Percentiles rank a stretch among this genome's conserved stretches.
phyloP scores from a whole-genome alignment of 2,113 vertebrate species.

The Lycocorax pyrrhopterus region DNA sequence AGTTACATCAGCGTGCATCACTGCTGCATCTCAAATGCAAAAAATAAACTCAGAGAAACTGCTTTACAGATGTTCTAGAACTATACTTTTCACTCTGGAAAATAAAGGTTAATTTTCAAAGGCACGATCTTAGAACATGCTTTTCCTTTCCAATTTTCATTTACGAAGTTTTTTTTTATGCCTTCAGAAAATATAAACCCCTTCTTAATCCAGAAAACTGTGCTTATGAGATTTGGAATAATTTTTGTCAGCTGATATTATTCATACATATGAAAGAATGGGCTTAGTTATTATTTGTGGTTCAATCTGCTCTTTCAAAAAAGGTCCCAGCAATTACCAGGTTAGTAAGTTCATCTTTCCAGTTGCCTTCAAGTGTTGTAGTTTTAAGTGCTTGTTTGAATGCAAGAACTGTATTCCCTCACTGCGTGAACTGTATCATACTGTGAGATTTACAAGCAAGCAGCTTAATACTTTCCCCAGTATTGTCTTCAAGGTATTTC shows the following conservation, averaged over 20 bases:
- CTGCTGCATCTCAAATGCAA: background rate
- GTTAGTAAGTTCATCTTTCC: conserved; percentile 34
- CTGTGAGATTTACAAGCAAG: conserved; percentile 56
- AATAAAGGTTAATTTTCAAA: background rate
- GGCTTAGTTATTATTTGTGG: background rate
- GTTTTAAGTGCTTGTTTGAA: conserved; percentile 38
- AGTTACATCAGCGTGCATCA: background rate
- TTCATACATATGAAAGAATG: background rate
- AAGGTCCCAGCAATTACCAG: background rate
- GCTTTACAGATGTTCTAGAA: background rate
- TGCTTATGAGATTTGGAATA: background rate
- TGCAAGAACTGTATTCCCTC: conserved; percentile 20
- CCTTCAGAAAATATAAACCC: background rate
- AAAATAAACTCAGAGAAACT: background rate
- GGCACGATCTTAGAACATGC: background rate
- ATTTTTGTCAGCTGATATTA: background rate
- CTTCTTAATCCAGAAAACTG: background rate
- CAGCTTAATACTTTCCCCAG: conserved; percentile 10
- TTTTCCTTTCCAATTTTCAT: background rate
- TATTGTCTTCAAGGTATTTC: conserved; percentile 40
- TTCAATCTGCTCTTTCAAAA: background rate
- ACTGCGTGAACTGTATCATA: conserved; percentile 17
- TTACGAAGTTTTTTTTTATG: background rate
- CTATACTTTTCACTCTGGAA: background rate
- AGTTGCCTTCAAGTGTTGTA: background rate